Evolutionary conservation across 1,140 invertebrate species (phyloP).

Genomic region (Metaphire vulgaris): DNA sequence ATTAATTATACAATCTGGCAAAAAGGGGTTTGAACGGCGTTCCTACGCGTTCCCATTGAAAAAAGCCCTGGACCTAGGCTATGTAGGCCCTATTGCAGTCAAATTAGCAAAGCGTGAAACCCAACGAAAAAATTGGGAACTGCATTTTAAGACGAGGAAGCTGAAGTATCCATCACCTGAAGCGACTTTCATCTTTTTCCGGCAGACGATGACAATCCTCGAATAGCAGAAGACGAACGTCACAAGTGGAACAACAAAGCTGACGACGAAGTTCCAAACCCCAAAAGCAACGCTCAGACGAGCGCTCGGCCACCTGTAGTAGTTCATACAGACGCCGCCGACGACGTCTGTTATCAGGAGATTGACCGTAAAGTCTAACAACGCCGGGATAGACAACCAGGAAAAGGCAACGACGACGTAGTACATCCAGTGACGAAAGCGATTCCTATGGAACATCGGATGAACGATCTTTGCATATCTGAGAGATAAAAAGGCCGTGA

Average conservation of each 20-base stretch:
- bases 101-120: no score
- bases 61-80: no score
- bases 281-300: neutral
- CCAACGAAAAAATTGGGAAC: no score
- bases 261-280: neutral
- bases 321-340: neutral
- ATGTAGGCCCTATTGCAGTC: no score
- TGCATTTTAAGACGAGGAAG: no score
- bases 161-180: no score
- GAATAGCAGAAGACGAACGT: neutral
- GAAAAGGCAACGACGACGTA: neutral
- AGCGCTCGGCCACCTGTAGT: neutral
- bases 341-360: neutral
- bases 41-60: no score
- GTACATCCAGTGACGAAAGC: neutral
- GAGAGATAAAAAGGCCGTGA: no score
- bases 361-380: neutral
- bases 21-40: no score
- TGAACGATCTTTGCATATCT: neutral
- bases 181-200: neutral
- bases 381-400: neutral
- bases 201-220: neutral
- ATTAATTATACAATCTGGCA: no score
- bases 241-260: neutral
- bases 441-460: neutral